Conservation (phyloP, 2,888 invertebrate genomes). For the Agonum fuliginosum region DNA sequence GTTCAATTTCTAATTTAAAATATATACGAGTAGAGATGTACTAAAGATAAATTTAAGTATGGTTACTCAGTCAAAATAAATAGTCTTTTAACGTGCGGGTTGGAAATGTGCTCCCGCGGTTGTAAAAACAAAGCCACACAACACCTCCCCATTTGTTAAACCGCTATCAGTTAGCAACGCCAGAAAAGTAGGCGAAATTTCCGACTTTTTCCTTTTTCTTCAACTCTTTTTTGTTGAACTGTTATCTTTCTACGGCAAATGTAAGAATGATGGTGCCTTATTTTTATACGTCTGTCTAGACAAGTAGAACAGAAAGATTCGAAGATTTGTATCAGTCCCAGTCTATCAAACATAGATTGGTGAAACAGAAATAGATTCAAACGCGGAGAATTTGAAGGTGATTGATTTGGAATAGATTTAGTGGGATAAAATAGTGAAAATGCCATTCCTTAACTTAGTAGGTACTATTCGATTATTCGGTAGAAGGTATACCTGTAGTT, state of each 20-base stretch:
- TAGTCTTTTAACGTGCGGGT: neutral
- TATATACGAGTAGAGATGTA: too few species aligned
- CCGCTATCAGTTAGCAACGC: conserved; percentile 45
- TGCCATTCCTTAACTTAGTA: too few species aligned
- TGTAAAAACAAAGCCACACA: conserved; percentile 20
- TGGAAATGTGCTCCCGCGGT: neutral
- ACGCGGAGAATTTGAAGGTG: conserved; percentile 18
- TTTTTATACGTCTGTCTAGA: conserved; percentile 35
- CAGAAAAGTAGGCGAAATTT: conserved; percentile 33
- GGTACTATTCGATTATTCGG: too few species aligned
- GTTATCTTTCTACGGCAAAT: conserved; percentile 36
- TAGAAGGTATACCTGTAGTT: too few species aligned
- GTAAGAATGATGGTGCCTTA: conserved; percentile 43
- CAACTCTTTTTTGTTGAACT: conserved; percentile 32
- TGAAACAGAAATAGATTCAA: conserved; percentile 25
- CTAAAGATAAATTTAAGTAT: too few species aligned
- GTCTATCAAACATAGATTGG: conserved; percentile 24
- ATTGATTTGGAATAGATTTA: conserved; percentile 17
- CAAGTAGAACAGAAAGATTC: neutral
- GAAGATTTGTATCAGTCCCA: conserved; percentile 30
- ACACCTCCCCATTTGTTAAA: conserved; percentile 29
- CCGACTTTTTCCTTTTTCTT: conserved; percentile 31
- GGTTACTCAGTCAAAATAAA: too few species aligned
- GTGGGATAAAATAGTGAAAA: too few species aligned
- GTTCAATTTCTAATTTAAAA: too few species aligned